These are phyloP conservation scores for Hemicordylus capensis DNA, from an alignment of 2,113 vertebrate genomes.

Conservation along the genomic window DNA sequence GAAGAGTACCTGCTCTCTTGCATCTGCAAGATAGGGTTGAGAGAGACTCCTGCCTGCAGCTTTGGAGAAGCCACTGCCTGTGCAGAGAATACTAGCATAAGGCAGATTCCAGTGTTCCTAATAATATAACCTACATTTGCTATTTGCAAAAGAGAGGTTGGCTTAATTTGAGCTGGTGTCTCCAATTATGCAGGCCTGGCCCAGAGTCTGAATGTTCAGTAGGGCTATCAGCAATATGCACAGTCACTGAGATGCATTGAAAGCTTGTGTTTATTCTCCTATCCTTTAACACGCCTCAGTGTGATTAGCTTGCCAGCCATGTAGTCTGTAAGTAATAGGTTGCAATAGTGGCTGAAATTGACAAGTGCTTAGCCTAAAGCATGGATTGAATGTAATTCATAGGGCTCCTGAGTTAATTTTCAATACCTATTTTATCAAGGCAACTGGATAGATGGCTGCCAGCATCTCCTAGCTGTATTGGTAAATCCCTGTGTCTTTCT, in stretches of 20 bases:
- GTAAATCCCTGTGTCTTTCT: slow-evolving; percentile 73
- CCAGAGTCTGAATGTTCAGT: slow-evolving; percentile 45
- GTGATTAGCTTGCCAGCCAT: slow-evolving; percentile 82
- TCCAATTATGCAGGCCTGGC: neutral
- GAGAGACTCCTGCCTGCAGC: too few relatives aligned
- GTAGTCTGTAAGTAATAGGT: slow-evolving; percentile 85
- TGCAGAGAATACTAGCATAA: too few relatives aligned
- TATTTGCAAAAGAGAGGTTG: too few relatives aligned
- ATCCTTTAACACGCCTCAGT: slow-evolving; percentile 67
- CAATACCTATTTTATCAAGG: slow-evolving; percentile 83
- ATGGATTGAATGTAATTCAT: slow-evolving; percentile 85
- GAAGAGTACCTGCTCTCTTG: too few relatives aligned
- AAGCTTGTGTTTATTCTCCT: slow-evolving; percentile 66
- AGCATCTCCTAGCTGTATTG: slow-evolving; percentile 75
- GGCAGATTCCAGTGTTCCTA: too few relatives aligned
- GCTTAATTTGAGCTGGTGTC: neutral
- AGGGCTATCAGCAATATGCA: slow-evolving; percentile 20
- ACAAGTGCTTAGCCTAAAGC: slow-evolving; percentile 86
- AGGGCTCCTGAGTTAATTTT: slow-evolving; percentile 83
- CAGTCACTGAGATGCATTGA: slow-evolving; percentile 51
- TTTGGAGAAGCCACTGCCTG: too few relatives aligned
- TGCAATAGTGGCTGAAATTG: slow-evolving; percentile 83
- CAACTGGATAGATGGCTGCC: slow-evolving; percentile 78
- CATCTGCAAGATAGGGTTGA: too few relatives aligned
- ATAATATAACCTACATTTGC: too few relatives aligned